Base-by-base conservation (phyloP, 2,888 invertebrate genomes). In the Paralinhomoeus sp. region DNA sequence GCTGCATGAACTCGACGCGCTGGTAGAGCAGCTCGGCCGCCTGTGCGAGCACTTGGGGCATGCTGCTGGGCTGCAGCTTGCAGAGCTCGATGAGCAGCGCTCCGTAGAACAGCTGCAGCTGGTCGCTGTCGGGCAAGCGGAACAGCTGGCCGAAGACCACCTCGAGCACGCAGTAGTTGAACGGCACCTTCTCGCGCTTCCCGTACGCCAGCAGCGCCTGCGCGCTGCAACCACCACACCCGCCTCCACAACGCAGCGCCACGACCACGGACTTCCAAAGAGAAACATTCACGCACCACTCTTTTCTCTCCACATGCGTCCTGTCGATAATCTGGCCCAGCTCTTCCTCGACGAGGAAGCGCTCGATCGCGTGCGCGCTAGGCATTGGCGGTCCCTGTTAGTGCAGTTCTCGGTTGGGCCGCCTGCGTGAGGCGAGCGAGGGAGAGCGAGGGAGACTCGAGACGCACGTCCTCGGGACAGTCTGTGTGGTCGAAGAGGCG, bases 101-200 rank as follows among this genome's bases (percentile, higher is more conserved):
- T 0, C 91, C 91, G 54, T 91, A 91, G 54, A 80, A 80, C 47
- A 93, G 77, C 63, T 93, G 89, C 51, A 85, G 49, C 64, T 79
- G 81, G 48, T 80, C 75, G 0, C 89, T 78, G 9, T 77, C 72
- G 0, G 97, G 97, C 64, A 97, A 73, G 58, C 80, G 77, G 57
- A 97, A 89, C 46, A 97, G 62, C 66, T 91, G 87, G 0, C 79
- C 78, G 67, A 97, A 87, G 55, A 93, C 78, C 45, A 67, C 66
- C 71, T 97, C 97, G 0, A 93, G 84, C 50, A 97, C 85, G 65
- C 93, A 87, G 64, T 97, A 93, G 62, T 93, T 91, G 44, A 97
- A 65, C 0, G 97, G 93, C 49, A 97, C 81, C 66, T 87, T 87
- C 41, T 56, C 58, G 48, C 61, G 62, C 59, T 83, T 81, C 0